A percentile compares a stretch with the other conserved stretches of the same genome.
phyloP scores from a whole-genome alignment of 2,888 invertebrate genomes.

The Lypha dubia region DNA sequence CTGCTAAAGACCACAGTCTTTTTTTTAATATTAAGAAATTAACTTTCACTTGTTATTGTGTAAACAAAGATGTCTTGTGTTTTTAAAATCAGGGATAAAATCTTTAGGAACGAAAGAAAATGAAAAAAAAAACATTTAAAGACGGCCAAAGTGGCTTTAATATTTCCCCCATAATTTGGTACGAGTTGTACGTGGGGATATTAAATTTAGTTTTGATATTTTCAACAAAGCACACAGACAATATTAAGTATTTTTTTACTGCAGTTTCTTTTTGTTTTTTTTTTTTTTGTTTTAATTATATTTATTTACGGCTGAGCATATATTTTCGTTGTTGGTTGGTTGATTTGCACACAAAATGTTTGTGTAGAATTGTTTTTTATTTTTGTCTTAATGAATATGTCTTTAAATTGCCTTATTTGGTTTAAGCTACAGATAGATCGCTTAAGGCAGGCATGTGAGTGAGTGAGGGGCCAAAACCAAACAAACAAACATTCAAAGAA shows the following conservation, averaged over 20 bases:
- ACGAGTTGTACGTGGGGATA: not conserved
- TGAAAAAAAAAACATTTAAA: not conserved
- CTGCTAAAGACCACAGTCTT: too few relatives aligned
- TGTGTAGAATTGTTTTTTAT: not conserved
- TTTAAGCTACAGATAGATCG: constrained; percentile 28
- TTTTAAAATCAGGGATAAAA: not conserved
- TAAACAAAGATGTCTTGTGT: not conserved
- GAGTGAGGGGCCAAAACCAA: constrained; percentile 9
- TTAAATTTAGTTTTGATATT: not conserved
- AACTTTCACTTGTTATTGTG: constrained; percentile 2
- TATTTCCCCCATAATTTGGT: not conserved
- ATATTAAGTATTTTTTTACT: not conserved
- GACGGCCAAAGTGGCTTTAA: not conserved
- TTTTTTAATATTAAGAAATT: not conserved
- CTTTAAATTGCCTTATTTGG: constrained; percentile 37
- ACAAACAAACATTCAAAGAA: constrained; percentile 15
- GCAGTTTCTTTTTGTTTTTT: constrained; percentile 7
- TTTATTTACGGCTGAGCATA: constrained; percentile 37
- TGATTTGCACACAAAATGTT: constrained; percentile 33
- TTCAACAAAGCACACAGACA: not conserved
- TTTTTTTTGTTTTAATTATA: constrained; percentile 12
- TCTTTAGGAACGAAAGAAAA: not conserved
- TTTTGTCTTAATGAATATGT: constrained; percentile 26
- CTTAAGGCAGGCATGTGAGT: too few relatives aligned
- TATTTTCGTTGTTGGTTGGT: constrained; percentile 14